Percentiles rank a stretch among this genome's conserved stretches.
Evolutionary conservation across 1,140 invertebrate species (phyloP).

Genomic region (Acromyrmex charruanus): DNA sequence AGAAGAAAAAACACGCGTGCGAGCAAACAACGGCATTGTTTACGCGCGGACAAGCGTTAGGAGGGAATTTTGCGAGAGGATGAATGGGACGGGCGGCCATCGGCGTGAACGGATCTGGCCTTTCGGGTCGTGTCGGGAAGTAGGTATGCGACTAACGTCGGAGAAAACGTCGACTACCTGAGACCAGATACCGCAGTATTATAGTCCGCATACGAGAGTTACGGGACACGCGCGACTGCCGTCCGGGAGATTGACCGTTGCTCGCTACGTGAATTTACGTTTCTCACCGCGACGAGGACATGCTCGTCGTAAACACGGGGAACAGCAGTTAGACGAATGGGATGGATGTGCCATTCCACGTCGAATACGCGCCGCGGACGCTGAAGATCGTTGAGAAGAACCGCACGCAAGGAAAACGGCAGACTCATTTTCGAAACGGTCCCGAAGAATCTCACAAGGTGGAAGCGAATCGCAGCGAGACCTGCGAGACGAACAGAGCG

Average conservation of each 20-base stretch:
- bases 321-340: not conserved
- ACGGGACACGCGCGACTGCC: not conserved
- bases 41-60: not conserved
- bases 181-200: not conserved
- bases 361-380: not conserved
- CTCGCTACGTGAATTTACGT: not conserved
- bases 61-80: conserved; percentile 40
- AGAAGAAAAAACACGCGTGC: not conserved
- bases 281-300: not conserved
- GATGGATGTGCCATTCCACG: not conserved
- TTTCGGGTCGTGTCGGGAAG: not conserved
- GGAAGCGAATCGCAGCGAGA: conserved; percentile 13
- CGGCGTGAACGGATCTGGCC: conserved; percentile 18
- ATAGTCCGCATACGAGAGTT: not conserved
- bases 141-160: conserved; percentile 13
- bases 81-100: conserved; percentile 52
- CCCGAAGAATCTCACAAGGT: conserved; percentile 25
- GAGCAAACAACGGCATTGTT: conserved; percentile 42
- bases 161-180: not conserved
- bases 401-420: not conserved
- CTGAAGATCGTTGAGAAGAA: not conserved
- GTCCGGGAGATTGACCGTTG: not conserved
- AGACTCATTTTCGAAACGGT: not conserved
- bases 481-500: conserved; percentile 15
- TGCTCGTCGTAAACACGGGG: conserved; percentile 1